These are phyloP conservation scores for Microcaecilia unicolor DNA, from an alignment of 2,797 vertebrate genomes.

Conservation along the genomic window DNA sequence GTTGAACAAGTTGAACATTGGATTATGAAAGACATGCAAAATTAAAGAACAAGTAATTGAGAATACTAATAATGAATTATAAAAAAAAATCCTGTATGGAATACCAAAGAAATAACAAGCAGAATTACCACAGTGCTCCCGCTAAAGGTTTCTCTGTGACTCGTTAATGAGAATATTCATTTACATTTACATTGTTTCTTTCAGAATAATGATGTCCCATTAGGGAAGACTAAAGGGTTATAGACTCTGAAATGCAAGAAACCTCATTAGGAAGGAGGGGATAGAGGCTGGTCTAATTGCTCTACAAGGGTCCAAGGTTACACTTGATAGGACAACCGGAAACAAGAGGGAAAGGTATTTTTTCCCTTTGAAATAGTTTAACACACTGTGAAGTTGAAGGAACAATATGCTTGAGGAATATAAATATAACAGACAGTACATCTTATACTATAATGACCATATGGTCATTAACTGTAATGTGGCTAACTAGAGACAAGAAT, in stretches of 20 bases:
- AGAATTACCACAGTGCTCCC: conserved; percentile 71
- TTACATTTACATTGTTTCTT: conserved; percentile 99
- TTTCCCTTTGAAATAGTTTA: conserved; percentile 77
- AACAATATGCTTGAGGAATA: conserved; percentile 96
- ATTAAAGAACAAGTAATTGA: conserved; percentile 83
- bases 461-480: conserved; percentile 90
- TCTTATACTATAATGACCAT: conserved; percentile 84
- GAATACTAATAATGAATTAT: conserved; percentile 90
- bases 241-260: conserved; percentile 98
- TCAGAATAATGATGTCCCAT: conserved; percentile 99
- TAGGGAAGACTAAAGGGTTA: conserved; percentile 99
- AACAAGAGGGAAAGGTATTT: conserved; percentile 76
- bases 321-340: conserved; percentile 99
- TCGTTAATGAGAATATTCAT: conserved; percentile 99
- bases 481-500: conserved; percentile 74
- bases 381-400: conserved; percentile 83
- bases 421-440: conserved; percentile 85
- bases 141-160: conserved; percentile 91
- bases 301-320: conserved; percentile 98
- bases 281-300: conserved; percentile 97
- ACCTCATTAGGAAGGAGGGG: conserved; percentile 98
- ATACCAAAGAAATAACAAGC: conserved; percentile 76
- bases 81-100: conserved; percentile 69
- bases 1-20: conserved; percentile 67
- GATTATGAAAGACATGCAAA: conserved; percentile 73